Evolutionary conservation across 1,140 invertebrate species (phyloP).

Genomic region (Gryon sp.): DNA sequence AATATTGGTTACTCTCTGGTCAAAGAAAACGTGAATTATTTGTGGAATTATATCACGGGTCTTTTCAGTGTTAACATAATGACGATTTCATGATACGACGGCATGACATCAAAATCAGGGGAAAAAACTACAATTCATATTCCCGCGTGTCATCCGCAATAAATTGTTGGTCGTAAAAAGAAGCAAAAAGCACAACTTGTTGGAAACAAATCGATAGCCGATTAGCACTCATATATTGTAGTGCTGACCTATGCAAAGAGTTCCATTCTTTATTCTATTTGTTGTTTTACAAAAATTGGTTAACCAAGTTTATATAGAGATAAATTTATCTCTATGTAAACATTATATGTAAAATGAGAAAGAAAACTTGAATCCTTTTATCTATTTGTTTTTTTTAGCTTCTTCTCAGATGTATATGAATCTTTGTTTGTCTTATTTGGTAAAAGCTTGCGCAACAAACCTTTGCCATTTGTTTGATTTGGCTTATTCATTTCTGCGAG

Average conservation of each 20-base stretch:
- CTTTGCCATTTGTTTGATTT: slow-evolving; percentile 72
- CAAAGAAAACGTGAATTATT: too few species aligned
- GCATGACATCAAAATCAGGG: not conserved
- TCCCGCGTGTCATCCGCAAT: slow-evolving; percentile 2
- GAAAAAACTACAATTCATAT: slow-evolving; percentile 15
- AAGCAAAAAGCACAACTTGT: slow-evolving; percentile 14
- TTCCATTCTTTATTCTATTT: slow-evolving; percentile 65
- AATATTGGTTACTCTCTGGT: too few species aligned
- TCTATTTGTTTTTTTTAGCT: too few species aligned
- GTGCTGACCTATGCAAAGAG: slow-evolving; percentile 67
- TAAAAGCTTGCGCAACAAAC: slow-evolving; percentile 60
- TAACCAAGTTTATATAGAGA: too few species aligned
- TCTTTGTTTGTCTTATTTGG: slow-evolving; percentile 8
- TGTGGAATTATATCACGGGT: too few species aligned
- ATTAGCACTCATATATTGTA: slow-evolving; percentile 42
- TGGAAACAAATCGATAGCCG: slow-evolving; percentile 47
- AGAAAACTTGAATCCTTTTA: too few species aligned
- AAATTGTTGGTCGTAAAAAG: slow-evolving; percentile 11
- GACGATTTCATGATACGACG: slow-evolving; percentile 9
- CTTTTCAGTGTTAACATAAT: slow-evolving; percentile 3
- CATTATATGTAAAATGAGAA: not conserved
- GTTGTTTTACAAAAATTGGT: slow-evolving; percentile 62
- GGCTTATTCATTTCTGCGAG: slow-evolving; percentile 72
- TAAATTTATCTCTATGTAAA: too few species aligned
- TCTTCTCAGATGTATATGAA: too few species aligned